These are phyloP conservation scores for Holacanthella duospinosa DNA, from an alignment of 2,888 invertebrate genomes.

Conservation along the genomic window DNA sequence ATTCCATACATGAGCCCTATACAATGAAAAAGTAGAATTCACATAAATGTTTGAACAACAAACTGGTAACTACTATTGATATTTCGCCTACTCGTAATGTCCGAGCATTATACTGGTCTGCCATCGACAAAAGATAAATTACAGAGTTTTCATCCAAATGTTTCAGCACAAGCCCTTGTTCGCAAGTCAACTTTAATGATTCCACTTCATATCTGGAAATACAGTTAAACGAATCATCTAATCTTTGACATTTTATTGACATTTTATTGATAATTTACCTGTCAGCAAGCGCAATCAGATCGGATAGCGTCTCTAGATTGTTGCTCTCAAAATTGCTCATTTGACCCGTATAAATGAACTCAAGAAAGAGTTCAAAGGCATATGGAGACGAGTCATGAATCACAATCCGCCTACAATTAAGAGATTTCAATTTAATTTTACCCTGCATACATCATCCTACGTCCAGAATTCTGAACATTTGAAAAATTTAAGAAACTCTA, in stretches of 20 bases:
- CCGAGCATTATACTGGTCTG: conserved; percentile 55
- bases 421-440: too few relatives aligned
- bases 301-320: conserved; percentile 43
- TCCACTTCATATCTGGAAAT: conserved; percentile 49
- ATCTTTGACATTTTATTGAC: background rate
- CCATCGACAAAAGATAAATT: conserved; percentile 54
- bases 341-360: conserved; percentile 55
- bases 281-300: conserved; percentile 55
- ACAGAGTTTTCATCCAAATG: conserved; percentile 55
- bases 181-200: conserved; percentile 53
- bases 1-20: conserved; percentile 48
- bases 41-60: background rate
- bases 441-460: too few relatives aligned
- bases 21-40: background rate
- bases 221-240: background rate
- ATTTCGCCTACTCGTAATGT: conserved; percentile 49
- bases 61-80: too few relatives aligned
- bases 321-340: conserved; percentile 39
- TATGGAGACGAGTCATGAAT: conserved; percentile 55
- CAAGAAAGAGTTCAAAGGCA: conserved; percentile 52
- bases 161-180: conserved; percentile 48
- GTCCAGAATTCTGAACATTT: too few relatives aligned
- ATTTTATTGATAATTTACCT: conserved; percentile 38
- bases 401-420: conserved; percentile 50
- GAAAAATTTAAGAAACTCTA: too few relatives aligned